Percentiles rank a stretch among this genome's conserved stretches.
Conservation (phyloP, 2,797 vertebrate species). For the Amblyraja radiata region DNA sequence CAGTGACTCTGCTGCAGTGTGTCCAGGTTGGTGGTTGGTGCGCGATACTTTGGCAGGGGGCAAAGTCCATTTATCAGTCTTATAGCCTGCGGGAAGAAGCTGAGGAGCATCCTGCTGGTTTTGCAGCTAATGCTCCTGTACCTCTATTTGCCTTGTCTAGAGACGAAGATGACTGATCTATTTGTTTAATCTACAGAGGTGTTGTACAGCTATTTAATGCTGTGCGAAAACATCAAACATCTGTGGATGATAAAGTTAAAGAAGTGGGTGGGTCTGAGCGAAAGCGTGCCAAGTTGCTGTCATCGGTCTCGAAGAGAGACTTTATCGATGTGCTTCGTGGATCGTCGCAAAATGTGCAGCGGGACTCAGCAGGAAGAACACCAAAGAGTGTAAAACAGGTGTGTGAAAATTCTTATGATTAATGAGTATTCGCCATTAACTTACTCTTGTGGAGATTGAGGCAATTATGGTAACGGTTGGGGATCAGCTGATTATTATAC, state of each 20-base stretch:
- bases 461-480: not conserved
- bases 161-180: not conserved
- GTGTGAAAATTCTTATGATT: not conserved
- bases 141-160: not conserved
- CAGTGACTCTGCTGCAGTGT: no score
- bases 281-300: constrained; percentile 77
- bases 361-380: not conserved
- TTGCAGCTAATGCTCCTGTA: no score
- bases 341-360: not conserved
- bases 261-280: constrained; percentile 73
- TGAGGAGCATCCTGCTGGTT: no score
- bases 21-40: no score
- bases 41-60: no score
- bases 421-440: no score
- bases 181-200: constrained; percentile 58
- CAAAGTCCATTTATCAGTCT: no score
- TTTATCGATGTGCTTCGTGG: constrained; percentile 83
- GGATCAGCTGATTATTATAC: not conserved
- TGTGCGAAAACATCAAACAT: constrained; percentile 79
- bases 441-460: not conserved
- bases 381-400: not conserved
- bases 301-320: constrained; percentile 80
- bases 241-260: constrained; percentile 69
- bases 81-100: no score
- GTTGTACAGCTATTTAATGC: constrained; percentile 93